phyloP scores from a whole-genome alignment of 2,113 vertebrate species.

The Epinephelus moara region DNA sequence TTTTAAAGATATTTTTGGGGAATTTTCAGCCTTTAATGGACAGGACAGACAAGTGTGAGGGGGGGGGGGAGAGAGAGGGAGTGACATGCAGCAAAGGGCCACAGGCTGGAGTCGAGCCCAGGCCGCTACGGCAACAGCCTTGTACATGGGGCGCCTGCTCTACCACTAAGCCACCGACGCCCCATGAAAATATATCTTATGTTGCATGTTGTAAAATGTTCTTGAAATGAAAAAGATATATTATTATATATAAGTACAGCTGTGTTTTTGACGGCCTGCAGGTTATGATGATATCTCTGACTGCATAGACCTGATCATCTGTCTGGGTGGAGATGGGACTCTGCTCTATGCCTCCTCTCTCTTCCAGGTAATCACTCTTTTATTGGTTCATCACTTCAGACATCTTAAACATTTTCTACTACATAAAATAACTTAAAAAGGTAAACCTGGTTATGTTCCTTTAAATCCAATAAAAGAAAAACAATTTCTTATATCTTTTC shows the following conservation, averaged over 20 bases:
- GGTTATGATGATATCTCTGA: conserved; percentile 88
- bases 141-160: too few species aligned
- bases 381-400: background rate
- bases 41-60: too few species aligned
- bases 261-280: conserved; percentile 49
- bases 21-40: too few species aligned
- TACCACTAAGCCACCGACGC: too few species aligned
- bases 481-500: background rate
- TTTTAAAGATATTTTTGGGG: too few species aligned
- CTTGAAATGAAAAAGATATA: background rate
- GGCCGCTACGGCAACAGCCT: too few species aligned
- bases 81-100: too few species aligned
- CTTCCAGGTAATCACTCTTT: conserved; percentile 82
- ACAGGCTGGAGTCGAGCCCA: too few species aligned
- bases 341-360: conserved; percentile 88
- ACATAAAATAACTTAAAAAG: background rate
- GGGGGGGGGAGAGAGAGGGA: too few species aligned
- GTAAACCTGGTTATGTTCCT: background rate
- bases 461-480: background rate
- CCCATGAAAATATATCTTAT: background rate
- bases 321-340: conserved; percentile 88
- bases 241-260: background rate
- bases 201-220: background rate
- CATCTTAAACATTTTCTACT: background rate
- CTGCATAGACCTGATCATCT: conserved; percentile 88